phyloP scores from a whole-genome alignment of 2,888 invertebrate genomes.

The Apocheima hispidaria region DNA sequence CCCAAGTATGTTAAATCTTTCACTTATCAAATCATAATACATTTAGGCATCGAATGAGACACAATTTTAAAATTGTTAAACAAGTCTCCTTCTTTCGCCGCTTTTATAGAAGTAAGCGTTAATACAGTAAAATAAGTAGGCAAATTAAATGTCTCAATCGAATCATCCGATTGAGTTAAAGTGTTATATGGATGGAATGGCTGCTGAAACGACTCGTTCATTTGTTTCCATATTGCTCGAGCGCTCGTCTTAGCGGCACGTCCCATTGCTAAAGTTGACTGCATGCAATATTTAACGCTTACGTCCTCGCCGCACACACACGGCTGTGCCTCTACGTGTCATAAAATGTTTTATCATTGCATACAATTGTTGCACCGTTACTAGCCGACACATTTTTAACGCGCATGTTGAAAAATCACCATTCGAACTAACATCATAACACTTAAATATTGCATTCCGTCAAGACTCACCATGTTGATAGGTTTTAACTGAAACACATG shows the following conservation, averaged over 20 bases:
- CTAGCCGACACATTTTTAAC: conserved; percentile 61
- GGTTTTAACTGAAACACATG: conserved; percentile 57
- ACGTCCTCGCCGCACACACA: conserved; percentile 69
- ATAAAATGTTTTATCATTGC: conserved; percentile 69
- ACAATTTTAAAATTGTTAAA: not conserved
- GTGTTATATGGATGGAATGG: conserved; percentile 61
- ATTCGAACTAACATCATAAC: conserved; percentile 68
- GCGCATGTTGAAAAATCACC: conserved; percentile 71
- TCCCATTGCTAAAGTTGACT: conserved; percentile 83
- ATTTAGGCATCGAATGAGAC: conserved; percentile 19
- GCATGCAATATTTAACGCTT: conserved; percentile 86
- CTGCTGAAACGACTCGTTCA: conserved; percentile 67
- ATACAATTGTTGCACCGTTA: conserved; percentile 68
- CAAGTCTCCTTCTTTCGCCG: conserved; percentile 44
- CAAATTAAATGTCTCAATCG: conserved; percentile 39
- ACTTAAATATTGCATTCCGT: conserved; percentile 86
- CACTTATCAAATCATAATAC: conserved; percentile 29
- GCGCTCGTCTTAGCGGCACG: conserved; percentile 80
- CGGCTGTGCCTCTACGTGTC: conserved; percentile 67
- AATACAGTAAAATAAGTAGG: conserved; percentile 50
- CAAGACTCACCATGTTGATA: conserved; percentile 72
- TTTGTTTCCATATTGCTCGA: conserved; percentile 74
- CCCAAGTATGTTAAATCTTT: conserved; percentile 90
- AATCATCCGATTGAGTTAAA: conserved; percentile 51
- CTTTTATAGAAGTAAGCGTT: conserved; percentile 51